These are phyloP conservation scores for Laspeyria flexula DNA, from an alignment of 2,888 invertebrate species.

Conservation along the genomic window DNA sequence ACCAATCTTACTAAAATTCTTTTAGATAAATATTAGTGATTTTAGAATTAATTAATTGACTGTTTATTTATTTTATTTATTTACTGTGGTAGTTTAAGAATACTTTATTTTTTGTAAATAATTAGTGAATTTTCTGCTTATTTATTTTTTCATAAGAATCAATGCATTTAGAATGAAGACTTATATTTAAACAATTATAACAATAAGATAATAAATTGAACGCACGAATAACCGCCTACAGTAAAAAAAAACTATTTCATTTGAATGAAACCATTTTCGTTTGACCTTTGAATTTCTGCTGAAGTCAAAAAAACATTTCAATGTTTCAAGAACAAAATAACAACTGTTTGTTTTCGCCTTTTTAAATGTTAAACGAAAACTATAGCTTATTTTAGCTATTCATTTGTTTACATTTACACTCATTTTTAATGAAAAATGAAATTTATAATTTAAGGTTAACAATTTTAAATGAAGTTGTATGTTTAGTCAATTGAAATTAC, in stretches of 20 bases:
- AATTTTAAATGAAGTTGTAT: constrained; percentile 4
- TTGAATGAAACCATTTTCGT: constrained; percentile 14
- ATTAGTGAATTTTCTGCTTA: constrained; percentile 64
- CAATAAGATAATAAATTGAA: constrained; percentile 20
- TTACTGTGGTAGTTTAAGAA: constrained; percentile 57
- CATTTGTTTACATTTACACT: neutral
- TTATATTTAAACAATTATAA: constrained; percentile 37
- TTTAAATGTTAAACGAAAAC: constrained; percentile 23
- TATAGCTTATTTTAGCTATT: constrained; percentile 2
- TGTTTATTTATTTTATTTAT: constrained; percentile 81
- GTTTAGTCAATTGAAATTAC: constrained; percentile 22
- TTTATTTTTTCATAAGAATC: constrained; percentile 48
- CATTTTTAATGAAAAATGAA: neutral
- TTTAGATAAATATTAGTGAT: constrained; percentile 45
- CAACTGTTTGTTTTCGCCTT: neutral
- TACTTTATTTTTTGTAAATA: constrained; percentile 74
- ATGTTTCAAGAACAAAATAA: neutral
- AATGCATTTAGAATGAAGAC: constrained; percentile 57
- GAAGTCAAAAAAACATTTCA: neutral
- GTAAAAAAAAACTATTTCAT: constrained; percentile 16
- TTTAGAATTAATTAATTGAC: constrained; percentile 59
- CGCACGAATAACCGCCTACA: constrained; percentile 9
- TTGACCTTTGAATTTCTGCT: constrained; percentile 13
- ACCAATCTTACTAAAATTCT: constrained; percentile 25
- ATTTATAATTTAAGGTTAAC: neutral